Evolutionary conservation across 2,888 invertebrate species (phyloP).

Genomic region (Melanargia galathea): DNA sequence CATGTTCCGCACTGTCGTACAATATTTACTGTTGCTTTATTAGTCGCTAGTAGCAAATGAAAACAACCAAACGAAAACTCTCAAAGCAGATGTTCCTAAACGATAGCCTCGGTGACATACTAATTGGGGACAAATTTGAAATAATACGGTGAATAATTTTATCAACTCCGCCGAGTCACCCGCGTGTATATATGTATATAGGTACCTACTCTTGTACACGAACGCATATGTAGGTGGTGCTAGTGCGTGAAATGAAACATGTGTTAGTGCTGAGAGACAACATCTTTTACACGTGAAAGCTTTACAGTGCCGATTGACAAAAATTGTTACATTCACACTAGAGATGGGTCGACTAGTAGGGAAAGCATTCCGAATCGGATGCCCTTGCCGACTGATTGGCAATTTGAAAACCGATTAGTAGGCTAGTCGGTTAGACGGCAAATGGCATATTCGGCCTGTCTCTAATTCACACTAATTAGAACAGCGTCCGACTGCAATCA

Average conservation of each 20-base stretch:
- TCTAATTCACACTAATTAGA: background rate
- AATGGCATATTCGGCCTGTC: too few species aligned
- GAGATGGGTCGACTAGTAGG: too few species aligned
- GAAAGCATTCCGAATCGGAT: too few species aligned
- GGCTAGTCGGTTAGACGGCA: too few species aligned
- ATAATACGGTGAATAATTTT: constrained; percentile 40
- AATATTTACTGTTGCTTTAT: constrained; percentile 78
- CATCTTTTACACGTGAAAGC: constrained; percentile 7
- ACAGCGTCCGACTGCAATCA: background rate
- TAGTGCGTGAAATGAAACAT: constrained; percentile 1
- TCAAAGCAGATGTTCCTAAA: constrained; percentile 59
- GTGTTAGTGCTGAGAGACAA: background rate
- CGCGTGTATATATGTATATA: background rate
- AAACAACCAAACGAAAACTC: constrained; percentile 59
- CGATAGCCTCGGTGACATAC: constrained; percentile 51
- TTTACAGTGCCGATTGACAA: background rate
- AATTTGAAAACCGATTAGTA: too few species aligned
- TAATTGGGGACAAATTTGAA: constrained; percentile 58
- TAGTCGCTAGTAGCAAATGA: constrained; percentile 63
- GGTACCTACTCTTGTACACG: too few species aligned
- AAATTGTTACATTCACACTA: background rate
- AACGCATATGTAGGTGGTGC: background rate
- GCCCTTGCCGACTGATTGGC: too few species aligned
- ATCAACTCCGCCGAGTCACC: constrained; percentile 26
- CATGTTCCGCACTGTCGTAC: constrained; percentile 79